Evolutionary conservation across 2,113 vertebrate genomes (phyloP).

Genomic region (Catharus fuscescens): DNA sequence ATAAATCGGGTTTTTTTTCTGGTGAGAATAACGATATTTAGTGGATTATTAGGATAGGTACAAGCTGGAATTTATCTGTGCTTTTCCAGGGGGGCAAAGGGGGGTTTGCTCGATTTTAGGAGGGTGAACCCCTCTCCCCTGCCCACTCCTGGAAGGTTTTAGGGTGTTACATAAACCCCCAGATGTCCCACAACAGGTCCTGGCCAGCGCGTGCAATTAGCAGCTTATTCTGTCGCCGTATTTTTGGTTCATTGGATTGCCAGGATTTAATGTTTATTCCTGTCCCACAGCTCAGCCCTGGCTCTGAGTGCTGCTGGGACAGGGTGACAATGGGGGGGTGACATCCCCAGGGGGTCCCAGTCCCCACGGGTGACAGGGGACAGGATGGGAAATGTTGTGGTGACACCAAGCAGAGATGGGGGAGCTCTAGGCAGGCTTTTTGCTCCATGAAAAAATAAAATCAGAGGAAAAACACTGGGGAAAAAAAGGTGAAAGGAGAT

Average conservation of each 20-base stretch:
- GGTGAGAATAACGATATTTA: accelerated
- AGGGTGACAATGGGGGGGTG: neutral
- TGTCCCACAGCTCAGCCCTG: neutral
- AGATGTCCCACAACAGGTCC: neutral
- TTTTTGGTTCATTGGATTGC: slow-evolving; percentile 71
- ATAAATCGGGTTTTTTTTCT: accelerated
- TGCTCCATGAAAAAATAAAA: neutral
- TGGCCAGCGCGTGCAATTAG: neutral
- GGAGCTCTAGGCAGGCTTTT: neutral
- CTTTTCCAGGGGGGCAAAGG: too few species aligned
- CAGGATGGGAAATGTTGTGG: accelerated
- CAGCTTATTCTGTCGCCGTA: slow-evolving; percentile 41
- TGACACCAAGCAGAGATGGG: accelerated
- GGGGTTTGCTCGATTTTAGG: neutral
- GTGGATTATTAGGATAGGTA: neutral
- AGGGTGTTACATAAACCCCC: neutral
- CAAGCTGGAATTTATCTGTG: accelerated
- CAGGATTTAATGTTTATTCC: slow-evolving; percentile 55
- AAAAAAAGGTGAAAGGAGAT: neutral
- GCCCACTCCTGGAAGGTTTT: neutral
- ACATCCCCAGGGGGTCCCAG: neutral
- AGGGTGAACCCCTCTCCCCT: neutral
- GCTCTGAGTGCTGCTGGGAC: accelerated
- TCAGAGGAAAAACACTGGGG: neutral
- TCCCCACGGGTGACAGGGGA: neutral